phyloP scores from a whole-genome alignment of 2,888 invertebrate species.

The Stenodera caucasica region DNA sequence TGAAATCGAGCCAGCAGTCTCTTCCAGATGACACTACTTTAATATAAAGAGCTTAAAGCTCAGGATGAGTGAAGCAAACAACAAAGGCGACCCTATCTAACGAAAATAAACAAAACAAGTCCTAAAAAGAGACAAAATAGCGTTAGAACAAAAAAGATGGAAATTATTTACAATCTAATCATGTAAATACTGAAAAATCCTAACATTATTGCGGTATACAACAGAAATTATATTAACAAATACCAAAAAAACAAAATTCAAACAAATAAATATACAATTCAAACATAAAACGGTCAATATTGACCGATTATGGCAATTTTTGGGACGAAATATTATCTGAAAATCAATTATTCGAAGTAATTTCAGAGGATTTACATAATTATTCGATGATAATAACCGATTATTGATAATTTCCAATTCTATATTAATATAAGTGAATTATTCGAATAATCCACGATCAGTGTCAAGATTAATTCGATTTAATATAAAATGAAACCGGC shows the following conservation, averaged over 20 bases:
- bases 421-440: no score
- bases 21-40: neutral
- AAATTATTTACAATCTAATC: neutral
- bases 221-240: neutral
- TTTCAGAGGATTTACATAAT: neutral
- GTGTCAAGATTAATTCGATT: neutral
- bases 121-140: neutral
- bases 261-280: neutral
- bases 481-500: neutral
- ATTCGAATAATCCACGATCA: neutral
- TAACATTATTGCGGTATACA: neutral
- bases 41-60: neutral
- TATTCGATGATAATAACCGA: no score
- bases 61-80: neutral
- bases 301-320: neutral
- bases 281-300: neutral
- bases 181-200: neutral
- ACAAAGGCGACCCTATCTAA: neutral
- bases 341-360: conserved; percentile 5
- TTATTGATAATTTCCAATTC: no score
- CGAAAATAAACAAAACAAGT: neutral
- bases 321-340: neutral
- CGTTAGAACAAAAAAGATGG: neutral
- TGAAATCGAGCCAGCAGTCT: neutral
- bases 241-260: neutral